A percentile compares a stretch with the other conserved stretches of the same genome.
Evolutionary conservation across 2,113 vertebrate species (phyloP).

Genomic region (Nipponia nippon): DNA sequence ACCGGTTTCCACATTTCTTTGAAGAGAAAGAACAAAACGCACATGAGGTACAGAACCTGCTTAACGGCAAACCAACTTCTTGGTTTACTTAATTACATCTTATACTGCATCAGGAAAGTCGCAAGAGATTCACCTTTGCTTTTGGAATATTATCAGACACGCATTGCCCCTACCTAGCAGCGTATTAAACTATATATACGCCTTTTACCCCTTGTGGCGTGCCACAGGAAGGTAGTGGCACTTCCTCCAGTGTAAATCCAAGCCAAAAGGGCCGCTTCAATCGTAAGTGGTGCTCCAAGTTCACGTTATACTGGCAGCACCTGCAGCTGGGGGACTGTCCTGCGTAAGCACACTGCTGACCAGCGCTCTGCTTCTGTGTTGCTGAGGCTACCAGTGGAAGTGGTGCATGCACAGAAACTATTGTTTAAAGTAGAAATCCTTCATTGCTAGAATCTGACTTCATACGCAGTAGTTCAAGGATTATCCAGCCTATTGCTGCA

Average conservation of each 20-base stretch:
- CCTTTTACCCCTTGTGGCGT: not conserved
- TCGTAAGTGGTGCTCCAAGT: not conserved
- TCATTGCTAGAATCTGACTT: not conserved
- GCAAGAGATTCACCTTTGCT: not conserved
- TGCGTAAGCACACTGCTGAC: not conserved
- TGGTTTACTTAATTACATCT: not conserved
- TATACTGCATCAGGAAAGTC: not conserved
- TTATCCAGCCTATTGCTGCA: not conserved
- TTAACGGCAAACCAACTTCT: not conserved
- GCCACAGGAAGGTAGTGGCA: not conserved
- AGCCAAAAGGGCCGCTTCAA: not conserved
- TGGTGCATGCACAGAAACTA: rapidly evolving
- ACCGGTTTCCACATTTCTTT: not conserved
- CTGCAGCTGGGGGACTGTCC: not conserved
- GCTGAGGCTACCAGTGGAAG: not conserved
- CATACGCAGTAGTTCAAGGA: rapidly evolving
- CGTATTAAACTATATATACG: not conserved
- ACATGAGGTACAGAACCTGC: not conserved
- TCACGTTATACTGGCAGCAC: too few species aligned
- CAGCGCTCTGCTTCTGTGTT: too few species aligned
- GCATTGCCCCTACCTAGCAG: not conserved
- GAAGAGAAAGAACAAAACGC: not conserved
- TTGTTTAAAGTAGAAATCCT: not conserved
- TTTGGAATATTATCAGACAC: not conserved
- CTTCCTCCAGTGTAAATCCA: not conserved